Conservation (phyloP, 2,888 invertebrate species). For the Leucania comma region DNA sequence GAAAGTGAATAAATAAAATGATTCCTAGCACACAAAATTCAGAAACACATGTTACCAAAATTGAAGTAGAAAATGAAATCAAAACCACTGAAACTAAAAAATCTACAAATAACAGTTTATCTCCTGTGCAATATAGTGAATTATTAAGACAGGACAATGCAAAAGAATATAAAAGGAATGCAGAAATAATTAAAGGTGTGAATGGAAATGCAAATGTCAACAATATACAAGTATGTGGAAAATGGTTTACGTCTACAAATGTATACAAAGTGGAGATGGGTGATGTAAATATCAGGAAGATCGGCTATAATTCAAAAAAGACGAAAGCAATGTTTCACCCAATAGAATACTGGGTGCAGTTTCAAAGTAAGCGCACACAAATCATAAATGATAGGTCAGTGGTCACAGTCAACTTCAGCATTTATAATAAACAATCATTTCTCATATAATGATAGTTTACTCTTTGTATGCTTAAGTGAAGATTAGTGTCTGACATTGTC, state of each 20-base stretch:
- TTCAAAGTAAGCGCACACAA: too few relatives aligned
- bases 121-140: background rate
- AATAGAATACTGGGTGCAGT: conserved; percentile 37
- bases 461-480: too few relatives aligned
- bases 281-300: background rate
- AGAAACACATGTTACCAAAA: conserved; percentile 7
- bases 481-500: too few relatives aligned
- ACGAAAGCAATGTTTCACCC: background rate
- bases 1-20: conserved; percentile 30
- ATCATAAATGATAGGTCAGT: too few relatives aligned
- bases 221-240: background rate
- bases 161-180: background rate
- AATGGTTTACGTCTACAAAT: background rate
- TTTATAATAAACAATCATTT: too few relatives aligned
- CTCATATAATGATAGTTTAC: too few relatives aligned
- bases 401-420: too few relatives aligned
- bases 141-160: background rate
- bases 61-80: conserved; percentile 32
- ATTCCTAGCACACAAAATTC: background rate
- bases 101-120: background rate
- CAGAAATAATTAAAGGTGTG: background rate
- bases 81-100: conserved; percentile 28
- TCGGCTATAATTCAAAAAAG: too few relatives aligned
- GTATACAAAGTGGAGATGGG: background rate
- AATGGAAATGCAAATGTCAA: background rate